phyloP scores from a whole-genome alignment of 2,797 vertebrate species.

The Lagorchestes hirsutus region DNA sequence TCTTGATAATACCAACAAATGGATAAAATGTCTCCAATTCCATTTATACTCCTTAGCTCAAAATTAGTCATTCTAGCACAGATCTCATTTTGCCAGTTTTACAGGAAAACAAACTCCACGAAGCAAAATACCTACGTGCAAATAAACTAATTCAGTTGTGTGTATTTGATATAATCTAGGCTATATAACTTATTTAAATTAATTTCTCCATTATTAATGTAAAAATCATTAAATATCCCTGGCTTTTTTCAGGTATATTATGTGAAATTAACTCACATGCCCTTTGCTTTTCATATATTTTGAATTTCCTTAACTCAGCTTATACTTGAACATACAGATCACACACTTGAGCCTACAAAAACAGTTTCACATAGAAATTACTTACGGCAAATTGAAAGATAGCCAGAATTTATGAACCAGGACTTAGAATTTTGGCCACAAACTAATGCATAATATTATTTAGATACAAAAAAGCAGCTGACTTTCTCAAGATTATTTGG shows the following conservation, averaged over 20 bases:
- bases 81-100: slow-evolving; percentile 41
- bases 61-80: slow-evolving; percentile 56
- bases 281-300: not conserved
- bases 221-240: not conserved
- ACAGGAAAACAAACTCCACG: slow-evolving; percentile 59
- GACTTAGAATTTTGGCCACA: slow-evolving; percentile 17
- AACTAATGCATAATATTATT: slow-evolving; percentile 2
- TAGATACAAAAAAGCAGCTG: not conserved
- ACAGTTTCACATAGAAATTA: slow-evolving; percentile 24
- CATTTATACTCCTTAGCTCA: slow-evolving; percentile 50
- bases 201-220: not conserved
- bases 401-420: not conserved
- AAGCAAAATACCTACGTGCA: slow-evolving; percentile 22
- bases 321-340: not conserved
- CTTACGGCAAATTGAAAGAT: not conserved
- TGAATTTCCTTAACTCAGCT: not conserved
- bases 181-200: slow-evolving; percentile 6
- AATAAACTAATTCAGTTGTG: slow-evolving; percentile 48
- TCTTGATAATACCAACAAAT: slow-evolving; percentile 21
- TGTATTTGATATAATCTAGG: not conserved
- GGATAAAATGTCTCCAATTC: slow-evolving; percentile 42
- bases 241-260: not conserved
- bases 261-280: not conserved
- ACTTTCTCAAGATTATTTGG: slow-evolving; percentile 14
- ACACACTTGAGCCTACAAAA: slow-evolving; percentile 16